Evolutionary conservation across 2,888 invertebrate genomes (phyloP), one percentile per base, ranked within the genome.

Genomic region (Lingula anatina): DNA sequence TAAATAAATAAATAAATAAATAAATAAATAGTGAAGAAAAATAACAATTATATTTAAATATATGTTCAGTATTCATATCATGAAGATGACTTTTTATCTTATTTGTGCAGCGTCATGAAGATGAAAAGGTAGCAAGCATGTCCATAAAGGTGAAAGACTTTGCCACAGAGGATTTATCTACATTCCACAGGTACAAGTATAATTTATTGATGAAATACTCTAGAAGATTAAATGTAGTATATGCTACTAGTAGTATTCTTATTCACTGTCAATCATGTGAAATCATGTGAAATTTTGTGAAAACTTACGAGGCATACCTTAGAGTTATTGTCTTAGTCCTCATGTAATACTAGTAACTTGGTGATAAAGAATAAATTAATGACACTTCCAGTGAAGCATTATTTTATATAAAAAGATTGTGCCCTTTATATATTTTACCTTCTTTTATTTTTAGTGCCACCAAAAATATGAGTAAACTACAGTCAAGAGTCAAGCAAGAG

Each of bases 101-200:
- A 43, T 7, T 43, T 21, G 54, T 56, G n/a, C 54, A 66, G 66
- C 57, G 60, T 51, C 40, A 42, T 15, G 44, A 50, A 9, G 55
- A 59, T 27, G 64, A 65, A 21, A 57, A 55, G 23, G 54, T 65
- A 5, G 54, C 56, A 7, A 61, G 46, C 15, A 56, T 62, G 47
- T 63, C 58, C 38, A 47, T 67, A 5, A 52, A 56, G 26, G 53
- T 58, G 20, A 46, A 47, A 23, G 61, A 65, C n/a, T 60, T 55
- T 50, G 57, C 60, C 5, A 58, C 60, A 15, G 54, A 51, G 2
- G 55, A 61, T 39, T 55, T 57, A 28, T 50, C 53, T 7, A 50
- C 61, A 5, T 64, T 56, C 51, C 57, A 61, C 41, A 56, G 51
- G 66, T 66, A 59, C 5, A 24, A 15, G 9, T 12, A 45, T 15